Evolutionary conservation across 2,888 invertebrate genomes (phyloP), one percentile per base, ranked within the genome.

Genomic region (Ferdinandea cuprea): DNA sequence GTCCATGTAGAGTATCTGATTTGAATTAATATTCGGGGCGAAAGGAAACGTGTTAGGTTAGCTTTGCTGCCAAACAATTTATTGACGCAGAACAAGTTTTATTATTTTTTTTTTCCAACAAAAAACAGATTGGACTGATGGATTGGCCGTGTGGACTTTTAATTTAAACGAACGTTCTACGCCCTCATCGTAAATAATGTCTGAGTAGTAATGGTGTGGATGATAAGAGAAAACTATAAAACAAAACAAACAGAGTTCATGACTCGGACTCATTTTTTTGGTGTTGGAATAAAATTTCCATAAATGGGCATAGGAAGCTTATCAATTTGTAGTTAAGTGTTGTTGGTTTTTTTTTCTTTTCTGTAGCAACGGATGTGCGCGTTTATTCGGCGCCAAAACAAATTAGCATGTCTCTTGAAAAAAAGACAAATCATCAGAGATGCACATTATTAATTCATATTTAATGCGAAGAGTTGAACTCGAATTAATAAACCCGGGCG

Each of bases 1-100:
- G 37, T 48, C 48, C 63, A 63, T 63, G 2, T 37, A 37, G 63
- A 21, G 48, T 2, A 25, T 7, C 28, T 46, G 21, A 17, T 30
- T 32, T 44, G n/a, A 28, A 63, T 48, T 37, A n/a, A 25, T 25
- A 1, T 35, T 63, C 35, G 48, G 63, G 48, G 35, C 48, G 35
- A 5, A 19, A 61, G 44, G 42, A 61, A 42, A 32, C 59, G n/a
- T 21, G 30, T 59, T 59, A 11, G n/a, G n/a, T n/a, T n/a, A n/a
- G n/a, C n/a, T n/a, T n/a, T n/a, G 28, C 42, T 15, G 28, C 2
- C 42, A 21, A 6, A 7, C 8, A 35, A 37, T 48, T 63, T 48
- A 37, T 63, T 37, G 61, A 44, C 17, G 3, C 8, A 15, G 25
- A 37, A 21, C 35, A 35, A 46, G 35, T 63, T 35, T 44, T 30